Evolutionary conservation across 2,888 invertebrate species (phyloP).

Genomic region (Autographa gamma): DNA sequence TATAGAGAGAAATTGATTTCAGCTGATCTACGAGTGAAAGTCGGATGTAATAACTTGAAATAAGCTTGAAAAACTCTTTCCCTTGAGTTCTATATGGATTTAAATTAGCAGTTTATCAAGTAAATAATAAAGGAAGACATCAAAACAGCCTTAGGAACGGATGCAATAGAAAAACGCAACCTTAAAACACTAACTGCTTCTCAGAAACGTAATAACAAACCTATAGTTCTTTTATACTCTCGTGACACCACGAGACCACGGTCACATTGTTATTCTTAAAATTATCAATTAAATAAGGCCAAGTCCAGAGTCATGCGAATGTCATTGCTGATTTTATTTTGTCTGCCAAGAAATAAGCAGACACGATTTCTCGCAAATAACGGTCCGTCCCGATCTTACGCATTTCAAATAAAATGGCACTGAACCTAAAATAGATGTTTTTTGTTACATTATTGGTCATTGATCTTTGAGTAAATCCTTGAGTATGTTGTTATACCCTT

Average conservation of each 20-base stretch:
- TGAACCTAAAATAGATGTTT: conserved; percentile 3
- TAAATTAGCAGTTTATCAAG: neutral
- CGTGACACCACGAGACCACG: neutral
- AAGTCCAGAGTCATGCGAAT: conserved; percentile 22
- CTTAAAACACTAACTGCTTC: neutral
- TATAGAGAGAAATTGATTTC: too few species aligned
- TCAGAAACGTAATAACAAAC: neutral
- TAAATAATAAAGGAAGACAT: neutral
- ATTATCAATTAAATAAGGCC: neutral
- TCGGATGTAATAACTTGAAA: neutral
- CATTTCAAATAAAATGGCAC: neutral
- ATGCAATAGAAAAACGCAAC: conserved; percentile 5
- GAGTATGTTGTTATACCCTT: neutral
- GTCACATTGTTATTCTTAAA: neutral
- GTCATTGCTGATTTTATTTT: conserved; percentile 16
- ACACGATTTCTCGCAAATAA: conserved; percentile 11
- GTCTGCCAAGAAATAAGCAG: conserved; percentile 12
- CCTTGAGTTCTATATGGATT: neutral
- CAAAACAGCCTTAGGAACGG: neutral
- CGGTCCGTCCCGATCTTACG: neutral
- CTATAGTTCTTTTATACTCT: neutral
- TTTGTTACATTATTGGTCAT: neutral
- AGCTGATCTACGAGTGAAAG: neutral
- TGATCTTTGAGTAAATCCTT: neutral
- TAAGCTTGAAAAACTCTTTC: neutral